Evolutionary conservation across 2,888 invertebrate species (phyloP), one percentile per base, ranked within the genome.

Genomic region (Drosophila yooni): DNA sequence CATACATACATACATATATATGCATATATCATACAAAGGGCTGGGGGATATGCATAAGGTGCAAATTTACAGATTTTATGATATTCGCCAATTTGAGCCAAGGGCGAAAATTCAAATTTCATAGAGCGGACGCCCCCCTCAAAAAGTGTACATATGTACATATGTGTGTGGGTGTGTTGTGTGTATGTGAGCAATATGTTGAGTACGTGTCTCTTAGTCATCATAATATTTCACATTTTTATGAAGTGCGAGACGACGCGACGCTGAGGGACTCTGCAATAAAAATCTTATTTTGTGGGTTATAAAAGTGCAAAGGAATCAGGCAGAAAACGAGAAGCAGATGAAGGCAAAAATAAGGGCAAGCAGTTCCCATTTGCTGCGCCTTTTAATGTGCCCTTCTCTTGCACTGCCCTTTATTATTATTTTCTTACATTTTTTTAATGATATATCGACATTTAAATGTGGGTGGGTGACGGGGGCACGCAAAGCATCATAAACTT

Each of bases 161-260:
- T 21, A 21, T 21, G 21, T 21, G 21, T 21, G 21, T 21, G 21
- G 21, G 25, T 31, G 46, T 25, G 56, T 21, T 56, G 2, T 53
- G 21, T 33, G 66, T 50, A 15, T 29, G 66, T 51, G 67, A 50
- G 64, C 70, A 76, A 80, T 80, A 80, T 74, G 74, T 74, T 74
- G 81, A 75, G 79, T 69, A 82, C 81, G 84, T 87, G 77, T 84
- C 89, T 74, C 78, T 70, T 56, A 74, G 84, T 83, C 86, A 79
- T 83, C 89, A 87, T 76, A 87, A 89, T 87, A 87, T 89, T 87
- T 89, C 83, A 89, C 87, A 84, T 89, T 87, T 89, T 87, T 89
- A 87, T 87, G 89, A 87, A 87, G 89, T 89, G 85, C 81, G 74
- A 86, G 81, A 74, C 71, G 73, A 31, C 69, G 79, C 71, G 68